A percentile compares a stretch with the other conserved stretches of the same genome.
phyloP scores from a whole-genome alignment of 2,888 invertebrate species.

The Tenthredo distinguenda region DNA sequence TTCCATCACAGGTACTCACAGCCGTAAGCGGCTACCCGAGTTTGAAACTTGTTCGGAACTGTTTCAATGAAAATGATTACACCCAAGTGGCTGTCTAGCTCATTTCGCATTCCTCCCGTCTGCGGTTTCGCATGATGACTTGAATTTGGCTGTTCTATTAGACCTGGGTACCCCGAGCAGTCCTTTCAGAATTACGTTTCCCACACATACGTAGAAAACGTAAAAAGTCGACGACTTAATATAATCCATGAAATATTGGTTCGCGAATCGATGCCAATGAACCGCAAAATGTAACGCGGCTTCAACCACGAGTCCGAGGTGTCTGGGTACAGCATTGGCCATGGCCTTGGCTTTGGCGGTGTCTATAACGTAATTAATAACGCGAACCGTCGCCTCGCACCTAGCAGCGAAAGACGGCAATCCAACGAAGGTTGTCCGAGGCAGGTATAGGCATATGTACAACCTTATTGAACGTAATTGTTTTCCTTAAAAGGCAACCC shows the following conservation, averaged over 20 bases:
- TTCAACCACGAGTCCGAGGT: not conserved
- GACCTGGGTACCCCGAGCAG: not conserved
- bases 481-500: constrained; percentile 60
- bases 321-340: not conserved
- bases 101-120: constrained; percentile 74
- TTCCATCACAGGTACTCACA: constrained; percentile 12
- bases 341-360: constrained; percentile 68
- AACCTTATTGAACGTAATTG: constrained; percentile 60
- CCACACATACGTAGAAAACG: not conserved
- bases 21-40: constrained; percentile 26
- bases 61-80: constrained; percentile 70
- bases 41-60: constrained; percentile 44
- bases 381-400: constrained; percentile 45
- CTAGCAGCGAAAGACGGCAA: constrained; percentile 24
- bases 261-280: constrained; percentile 15
- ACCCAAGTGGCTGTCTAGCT: constrained; percentile 72
- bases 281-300: not conserved
- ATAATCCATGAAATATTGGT: not conserved
- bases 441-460: not conserved
- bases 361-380: constrained; percentile 66
- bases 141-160: constrained; percentile 54
- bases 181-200: not conserved
- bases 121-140: constrained; percentile 63
- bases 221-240: not conserved
- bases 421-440: constrained; percentile 43